Percentiles rank a stretch among this genome's conserved stretches.
Conservation (phyloP, 2,113 vertebrate species). For the Delphinapterus leucas region DNA sequence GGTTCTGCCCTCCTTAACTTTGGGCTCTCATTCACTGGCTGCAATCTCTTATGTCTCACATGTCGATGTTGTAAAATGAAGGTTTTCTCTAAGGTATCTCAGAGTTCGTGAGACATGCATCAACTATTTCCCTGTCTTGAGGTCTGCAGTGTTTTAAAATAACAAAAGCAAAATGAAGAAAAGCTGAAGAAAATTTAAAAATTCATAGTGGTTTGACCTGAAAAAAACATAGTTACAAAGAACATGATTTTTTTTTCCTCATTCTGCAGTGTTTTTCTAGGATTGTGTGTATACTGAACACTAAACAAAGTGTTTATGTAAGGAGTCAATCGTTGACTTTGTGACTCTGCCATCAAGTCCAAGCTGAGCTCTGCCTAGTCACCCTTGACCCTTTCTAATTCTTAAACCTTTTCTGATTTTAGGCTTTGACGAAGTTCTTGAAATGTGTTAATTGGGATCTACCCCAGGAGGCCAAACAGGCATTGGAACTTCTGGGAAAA, state of each 20-base stretch:
- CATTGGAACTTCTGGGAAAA: conserved; percentile 94
- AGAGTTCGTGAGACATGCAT: neutral
- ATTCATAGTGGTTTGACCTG: neutral
- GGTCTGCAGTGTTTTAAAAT: neutral
- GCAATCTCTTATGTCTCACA: neutral
- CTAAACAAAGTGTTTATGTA: neutral
- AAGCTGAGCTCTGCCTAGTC: neutral
- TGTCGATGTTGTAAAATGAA: neutral
- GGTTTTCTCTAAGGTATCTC: neutral
- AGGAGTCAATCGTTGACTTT: neutral
- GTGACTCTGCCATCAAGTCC: neutral
- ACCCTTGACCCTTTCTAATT: neutral
- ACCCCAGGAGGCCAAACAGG: conserved; percentile 97
- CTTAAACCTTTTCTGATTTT: neutral
- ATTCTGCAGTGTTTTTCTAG: neutral
- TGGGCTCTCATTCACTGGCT: neutral
- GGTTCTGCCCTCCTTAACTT: neutral
- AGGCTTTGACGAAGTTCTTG: conserved; percentile 98
- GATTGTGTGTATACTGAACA: neutral
- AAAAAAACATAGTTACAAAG: neutral
- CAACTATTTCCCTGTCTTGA: neutral
- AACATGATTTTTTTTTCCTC: neutral
- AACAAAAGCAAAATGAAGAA: neutral
- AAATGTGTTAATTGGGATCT: conserved; percentile 99
- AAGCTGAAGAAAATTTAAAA: neutral